phyloP scores from a whole-genome alignment of 2,888 invertebrate genomes.

The Andricus curvator region DNA sequence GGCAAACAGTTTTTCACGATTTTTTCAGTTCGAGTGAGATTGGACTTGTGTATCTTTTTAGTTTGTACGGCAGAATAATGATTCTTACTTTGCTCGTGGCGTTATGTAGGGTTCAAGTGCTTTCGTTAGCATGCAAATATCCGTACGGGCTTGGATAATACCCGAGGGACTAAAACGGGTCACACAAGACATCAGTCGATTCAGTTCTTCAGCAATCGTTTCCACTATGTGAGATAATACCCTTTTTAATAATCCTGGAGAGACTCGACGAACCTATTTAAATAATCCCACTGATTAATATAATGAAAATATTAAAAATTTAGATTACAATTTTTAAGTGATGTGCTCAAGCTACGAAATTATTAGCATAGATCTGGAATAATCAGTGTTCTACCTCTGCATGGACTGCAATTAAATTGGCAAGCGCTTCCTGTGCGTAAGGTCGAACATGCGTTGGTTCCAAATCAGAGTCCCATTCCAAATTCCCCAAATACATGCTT shows the following conservation, averaged over 20 bases:
- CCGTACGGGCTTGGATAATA: constrained; percentile 89
- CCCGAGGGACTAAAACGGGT: constrained; percentile 85
- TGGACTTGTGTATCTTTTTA: too few relatives aligned
- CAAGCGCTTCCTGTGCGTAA: constrained; percentile 93
- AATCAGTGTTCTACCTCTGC: constrained; percentile 82
- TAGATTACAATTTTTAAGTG: not conserved
- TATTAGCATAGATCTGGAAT: not conserved
- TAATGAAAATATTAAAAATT: constrained; percentile 19
- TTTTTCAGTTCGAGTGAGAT: too few relatives aligned
- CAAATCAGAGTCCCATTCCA: constrained; percentile 90
- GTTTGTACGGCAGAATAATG: not conserved
- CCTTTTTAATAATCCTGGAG: constrained; percentile 87
- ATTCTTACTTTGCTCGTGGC: constrained; percentile 82
- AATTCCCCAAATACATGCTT: constrained; percentile 95
- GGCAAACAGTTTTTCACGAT: too few relatives aligned
- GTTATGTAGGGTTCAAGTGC: constrained; percentile 84
- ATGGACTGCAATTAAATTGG: constrained; percentile 89
- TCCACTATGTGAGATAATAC: constrained; percentile 90
- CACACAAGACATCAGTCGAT: constrained; percentile 91
- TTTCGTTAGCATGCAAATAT: constrained; percentile 85
- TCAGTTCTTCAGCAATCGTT: constrained; percentile 95
- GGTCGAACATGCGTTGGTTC: constrained; percentile 89
- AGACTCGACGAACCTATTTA: constrained; percentile 86
- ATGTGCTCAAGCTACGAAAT: not conserved
- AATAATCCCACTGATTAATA: constrained; percentile 20